Percentiles rank a stretch among this genome's conserved stretches.
phyloP scores from a whole-genome alignment of 2,888 invertebrate species.

The Dicyrtomina minuta region DNA sequence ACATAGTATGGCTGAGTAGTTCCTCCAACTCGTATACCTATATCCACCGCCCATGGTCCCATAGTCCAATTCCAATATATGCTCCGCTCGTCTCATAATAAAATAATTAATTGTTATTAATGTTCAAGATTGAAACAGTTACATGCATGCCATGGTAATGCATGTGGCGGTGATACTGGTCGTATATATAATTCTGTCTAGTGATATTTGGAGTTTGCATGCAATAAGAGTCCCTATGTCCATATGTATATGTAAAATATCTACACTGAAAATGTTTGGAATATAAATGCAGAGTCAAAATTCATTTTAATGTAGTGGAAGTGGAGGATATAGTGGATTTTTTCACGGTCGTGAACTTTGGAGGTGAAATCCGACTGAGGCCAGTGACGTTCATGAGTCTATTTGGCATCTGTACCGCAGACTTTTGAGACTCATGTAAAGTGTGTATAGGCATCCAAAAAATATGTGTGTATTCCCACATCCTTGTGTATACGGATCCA shows the following conservation, averaged over 20 bases:
- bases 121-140: too few species aligned
- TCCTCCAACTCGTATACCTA: neutral
- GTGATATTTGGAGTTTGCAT: neutral
- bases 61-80: too few species aligned
- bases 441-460: too few species aligned
- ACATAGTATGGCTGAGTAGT: neutral
- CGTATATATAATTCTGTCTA: too few species aligned
- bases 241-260: neutral
- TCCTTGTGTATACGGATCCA: too few species aligned
- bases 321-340: neutral
- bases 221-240: neutral
- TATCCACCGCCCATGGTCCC: neutral
- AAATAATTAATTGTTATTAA: too few species aligned
- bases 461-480: too few species aligned
- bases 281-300: neutral
- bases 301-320: neutral
- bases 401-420: neutral
- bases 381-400: neutral
- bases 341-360: constrained; percentile 31
- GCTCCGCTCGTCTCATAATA: too few species aligned
- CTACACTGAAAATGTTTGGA: neutral
- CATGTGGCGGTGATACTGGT: too few species aligned
- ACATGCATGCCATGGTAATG: too few species aligned
- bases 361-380: constrained; percentile 25
- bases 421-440: too few species aligned